Evolutionary conservation across 2,888 invertebrate species (phyloP).

Genomic region (Xanthorhoe spadicearia): DNA sequence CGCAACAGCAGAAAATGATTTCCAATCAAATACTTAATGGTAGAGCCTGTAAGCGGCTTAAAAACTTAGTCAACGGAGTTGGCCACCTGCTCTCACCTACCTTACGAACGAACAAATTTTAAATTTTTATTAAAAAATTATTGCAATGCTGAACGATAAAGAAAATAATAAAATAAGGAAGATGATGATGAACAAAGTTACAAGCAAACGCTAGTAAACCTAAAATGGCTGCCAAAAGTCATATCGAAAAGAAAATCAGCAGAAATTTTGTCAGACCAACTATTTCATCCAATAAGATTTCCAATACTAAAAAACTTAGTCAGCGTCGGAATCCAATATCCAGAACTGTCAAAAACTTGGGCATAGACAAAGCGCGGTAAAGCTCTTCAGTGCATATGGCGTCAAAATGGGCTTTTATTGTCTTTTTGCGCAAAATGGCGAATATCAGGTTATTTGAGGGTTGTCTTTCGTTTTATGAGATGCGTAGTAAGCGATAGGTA

Average conservation of each 20-base stretch:
- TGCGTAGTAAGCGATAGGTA: neutral
- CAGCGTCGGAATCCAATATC: constrained; percentile 56
- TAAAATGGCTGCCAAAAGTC: constrained; percentile 6
- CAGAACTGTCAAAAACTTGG: constrained; percentile 42
- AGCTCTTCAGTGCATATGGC: constrained; percentile 47
- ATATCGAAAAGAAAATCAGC: constrained; percentile 23
- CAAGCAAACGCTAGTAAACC: neutral
- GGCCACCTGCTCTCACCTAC: no score
- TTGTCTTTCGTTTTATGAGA: constrained; percentile 11
- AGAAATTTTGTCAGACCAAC: constrained; percentile 15
- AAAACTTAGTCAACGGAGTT: no score
- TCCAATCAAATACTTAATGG: no score
- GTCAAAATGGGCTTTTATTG: constrained; percentile 45
- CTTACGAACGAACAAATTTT: no score
- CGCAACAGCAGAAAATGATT: no score
- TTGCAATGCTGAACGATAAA: no score
- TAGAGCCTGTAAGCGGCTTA: no score
- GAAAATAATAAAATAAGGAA: no score
- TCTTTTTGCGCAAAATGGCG: constrained; percentile 36
- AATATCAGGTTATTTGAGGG: constrained; percentile 29
- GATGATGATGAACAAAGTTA: neutral
- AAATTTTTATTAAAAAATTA: no score
- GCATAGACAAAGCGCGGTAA: constrained; percentile 45
- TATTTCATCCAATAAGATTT: constrained; percentile 23
- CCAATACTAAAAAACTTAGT: constrained; percentile 45